Base-by-base conservation (phyloP, 2,888 invertebrate genomes). In the Malthinus seriepunctatus region DNA sequence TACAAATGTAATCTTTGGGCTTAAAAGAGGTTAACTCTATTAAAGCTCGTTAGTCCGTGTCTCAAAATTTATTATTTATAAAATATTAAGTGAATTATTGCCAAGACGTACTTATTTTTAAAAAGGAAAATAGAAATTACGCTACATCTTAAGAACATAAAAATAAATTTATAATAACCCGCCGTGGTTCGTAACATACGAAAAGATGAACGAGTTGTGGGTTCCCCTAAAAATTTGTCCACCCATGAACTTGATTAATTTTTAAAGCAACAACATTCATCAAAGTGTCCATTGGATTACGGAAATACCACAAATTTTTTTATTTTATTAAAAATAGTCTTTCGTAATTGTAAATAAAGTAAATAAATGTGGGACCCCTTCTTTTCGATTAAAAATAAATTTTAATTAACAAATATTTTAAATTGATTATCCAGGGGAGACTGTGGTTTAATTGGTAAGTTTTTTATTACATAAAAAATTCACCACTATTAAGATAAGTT, bases 51-150 rank as follows among this genome's bases (percentile, higher is more conserved):
- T 23, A 5, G 23, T n/a, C n/a, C n/a, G n/a, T n/a, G n/a, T 23
- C 23, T 23, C 23, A 23, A 42, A 42, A 42, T 42, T 42, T 15
- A 42, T 42, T 42, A 15, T 42, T 42, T 42, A 42, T 23, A 42
- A 23, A 23, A 23, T 23, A 23, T 42, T 15, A 42, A 42, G 14
- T 42, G 39, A 42, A 42, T 42, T 42, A 42, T 42, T 11, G 23
- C 39, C 39, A 23, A 23, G 15, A 15, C 39, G 39, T 15, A 42
- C 39, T n/a, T 42, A 42, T 42, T 23, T 23, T 42, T 42, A 42
- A 42, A 42, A 42, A 42, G 39, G 39, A 42, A 42, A 42, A 42
- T 42, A 15, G 39, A 42, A 42, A 42, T 42, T 42, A 42, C 39
- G 39, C 23, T 23, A 23, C 23, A 23, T 23, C 23, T 23, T 23